phyloP scores from a whole-genome alignment of 2,113 vertebrate genomes.

The Rattus rattus region DNA sequence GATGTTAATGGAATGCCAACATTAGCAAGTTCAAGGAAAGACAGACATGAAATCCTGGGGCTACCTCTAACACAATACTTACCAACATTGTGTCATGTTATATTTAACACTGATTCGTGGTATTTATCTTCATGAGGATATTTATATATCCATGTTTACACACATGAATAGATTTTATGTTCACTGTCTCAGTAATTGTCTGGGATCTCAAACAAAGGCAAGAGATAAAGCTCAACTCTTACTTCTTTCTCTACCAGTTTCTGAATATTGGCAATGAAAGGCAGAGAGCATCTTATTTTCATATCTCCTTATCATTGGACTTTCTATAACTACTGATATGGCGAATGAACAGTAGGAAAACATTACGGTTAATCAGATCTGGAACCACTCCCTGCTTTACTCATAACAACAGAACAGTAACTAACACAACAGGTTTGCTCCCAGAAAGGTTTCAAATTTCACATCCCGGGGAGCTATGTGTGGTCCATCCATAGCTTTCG shows the following conservation, averaged over 20 bases:
- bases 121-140: neutral
- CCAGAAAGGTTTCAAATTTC: neutral
- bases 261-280: too few species aligned
- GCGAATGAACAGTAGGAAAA: neutral
- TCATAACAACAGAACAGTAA: neutral
- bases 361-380: fast-evolving
- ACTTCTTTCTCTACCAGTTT: neutral
- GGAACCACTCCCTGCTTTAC: neutral
- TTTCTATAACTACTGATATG: fast-evolving
- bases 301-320: fast-evolving
- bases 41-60: neutral
- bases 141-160: neutral
- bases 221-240: neutral
- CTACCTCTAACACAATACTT: neutral
- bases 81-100: neutral
- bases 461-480: neutral
- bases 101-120: fast-evolving
- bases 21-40: neutral
- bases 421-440: neutral
- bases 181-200: too few species aligned
- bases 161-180: too few species aligned
- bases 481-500: neutral
- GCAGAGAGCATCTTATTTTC: too few species aligned
- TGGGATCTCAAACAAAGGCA: too few species aligned
- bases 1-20: too few species aligned